Evolutionary conservation across 2,113 vertebrate genomes (phyloP).

Genomic region (Microcebus griseorufus): DNA sequence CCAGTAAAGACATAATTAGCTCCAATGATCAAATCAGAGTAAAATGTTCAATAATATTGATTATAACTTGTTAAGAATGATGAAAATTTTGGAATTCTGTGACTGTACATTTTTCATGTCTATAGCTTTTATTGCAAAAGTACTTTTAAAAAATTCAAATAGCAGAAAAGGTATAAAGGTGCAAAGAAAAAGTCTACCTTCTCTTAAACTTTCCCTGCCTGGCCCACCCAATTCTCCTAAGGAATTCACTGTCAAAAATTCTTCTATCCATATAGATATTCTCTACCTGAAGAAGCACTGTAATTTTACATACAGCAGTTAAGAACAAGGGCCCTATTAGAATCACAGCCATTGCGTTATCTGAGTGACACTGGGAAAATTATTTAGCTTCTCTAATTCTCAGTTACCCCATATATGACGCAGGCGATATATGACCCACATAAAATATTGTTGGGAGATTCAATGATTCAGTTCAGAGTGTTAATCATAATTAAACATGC

Average conservation of each 20-base stretch:
- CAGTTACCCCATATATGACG: not conserved
- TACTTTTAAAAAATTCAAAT: not conserved
- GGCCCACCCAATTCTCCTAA: not conserved
- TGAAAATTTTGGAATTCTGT: not conserved
- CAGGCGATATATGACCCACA: not conserved
- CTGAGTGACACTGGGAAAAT: not conserved
- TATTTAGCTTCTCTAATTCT: not conserved
- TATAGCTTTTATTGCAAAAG: not conserved
- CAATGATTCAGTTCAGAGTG: too few species aligned
- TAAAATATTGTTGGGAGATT: not conserved
- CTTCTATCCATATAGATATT: not conserved
- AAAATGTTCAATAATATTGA: not conserved
- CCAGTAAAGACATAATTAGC: not conserved
- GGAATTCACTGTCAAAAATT: not conserved
- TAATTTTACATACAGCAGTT: not conserved
- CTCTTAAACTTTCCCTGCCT: not conserved
- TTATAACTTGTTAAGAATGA: not conserved
- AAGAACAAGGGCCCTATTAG: not conserved
- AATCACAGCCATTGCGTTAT: not conserved
- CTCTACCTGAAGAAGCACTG: not conserved
- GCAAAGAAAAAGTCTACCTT: not conserved
- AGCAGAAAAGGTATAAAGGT: not conserved
- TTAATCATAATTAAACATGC: not conserved
- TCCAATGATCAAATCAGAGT: not conserved
- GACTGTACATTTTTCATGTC: not conserved